Base-by-base conservation (phyloP, 1,140 invertebrate genomes). In the Brachionus rotundiformis region DNA sequence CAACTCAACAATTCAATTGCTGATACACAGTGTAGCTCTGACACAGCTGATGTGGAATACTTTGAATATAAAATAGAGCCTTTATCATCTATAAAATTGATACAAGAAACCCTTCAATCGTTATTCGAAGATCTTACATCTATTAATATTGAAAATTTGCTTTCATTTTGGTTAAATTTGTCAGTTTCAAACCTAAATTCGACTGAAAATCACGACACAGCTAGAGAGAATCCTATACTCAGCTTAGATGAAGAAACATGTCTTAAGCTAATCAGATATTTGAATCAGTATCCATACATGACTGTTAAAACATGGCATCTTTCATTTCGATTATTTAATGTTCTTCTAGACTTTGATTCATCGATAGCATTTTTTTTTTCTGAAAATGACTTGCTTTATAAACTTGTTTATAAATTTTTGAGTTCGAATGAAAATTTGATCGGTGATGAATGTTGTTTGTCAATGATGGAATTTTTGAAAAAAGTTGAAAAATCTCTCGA, bases 351-450 rank as follows among this genome's bases (percentile, higher is more conserved):
- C 10, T 23, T 10, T 11, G 68, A 47, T 0, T 1, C 8, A 6
- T 33, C 29, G 0, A 77, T 77, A 31, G 36, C 41, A 5, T 25
- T 2, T 49, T 47, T 23, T 77, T 77, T 16, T 29, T 8, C 5
- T 41, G n/a, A 49, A 25, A 59, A 79, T 19, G 16, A 54, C 10
- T 10, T 27, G 2, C 6, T 79, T 29, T 59, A 79, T 25, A 41
- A 36, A 16, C 31, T 79, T 63, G 25, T 79, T 7, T 79, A 59
- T 11, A 79, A 79, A 59, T 79, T 79, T 31, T 27, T 79, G 47
- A 6, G 2, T 10, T 54, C 84, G 31, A 85, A 86, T 81, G 65
- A 84, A 16, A 83, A 84, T 31, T 49, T 85, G 39, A 68, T 83
- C 29, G 83, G 83, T 13, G 82, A 79, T 23, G 82, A 83, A 77